Evolutionary conservation across 2,888 invertebrate genomes (phyloP), one percentile per base, ranked within the genome.

Genomic region (Eupithecia subfuscata): DNA sequence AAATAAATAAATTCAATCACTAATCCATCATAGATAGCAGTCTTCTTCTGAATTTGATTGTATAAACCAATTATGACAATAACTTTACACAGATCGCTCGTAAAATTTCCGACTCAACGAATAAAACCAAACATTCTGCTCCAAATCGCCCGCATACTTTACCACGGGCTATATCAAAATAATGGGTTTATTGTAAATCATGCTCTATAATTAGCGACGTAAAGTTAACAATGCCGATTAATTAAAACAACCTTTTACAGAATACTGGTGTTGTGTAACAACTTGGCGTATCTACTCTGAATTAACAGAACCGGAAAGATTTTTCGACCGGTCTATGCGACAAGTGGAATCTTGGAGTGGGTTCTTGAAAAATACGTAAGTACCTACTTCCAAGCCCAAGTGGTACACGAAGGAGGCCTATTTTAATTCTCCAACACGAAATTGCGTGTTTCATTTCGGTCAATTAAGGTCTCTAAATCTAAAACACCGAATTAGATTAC

Each of bases 71-170:
- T 12, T 2, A 43, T 12, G 43, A 43, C 1, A 45, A 8, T 48
- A 48, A n/a, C n/a, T n/a, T 48, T 48, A 8, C 18, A 64, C 18
- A 25, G 7, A 63, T 18, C 18, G 63, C 63, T 16, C 30, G 30
- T 7, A 12, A 2, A 25, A 64, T 64, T 63, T 64, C 30, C 63
- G 63, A 8, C 30, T 12, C 6, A 64, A 64, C 16, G 18, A 64
- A 65, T 37, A 34, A 37, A 65, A 65, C 37, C 34, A 56, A 56
- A 56, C 22, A 56, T 56, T 56, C 56, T n/a, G 37, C 3, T 64
- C 37, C 64, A 64, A 64, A 34, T 34, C 34, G 1, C n/a, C 34
- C 64, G 65, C 65, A 65, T 65, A 18, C 34, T 65, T 65, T 65
- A 18, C 65, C 65, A 65, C 65, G 65, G 65, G 34, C 37, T 37